phyloP scores from a whole-genome alignment of 2,113 vertebrate species.

The Camelus dromedarius region DNA sequence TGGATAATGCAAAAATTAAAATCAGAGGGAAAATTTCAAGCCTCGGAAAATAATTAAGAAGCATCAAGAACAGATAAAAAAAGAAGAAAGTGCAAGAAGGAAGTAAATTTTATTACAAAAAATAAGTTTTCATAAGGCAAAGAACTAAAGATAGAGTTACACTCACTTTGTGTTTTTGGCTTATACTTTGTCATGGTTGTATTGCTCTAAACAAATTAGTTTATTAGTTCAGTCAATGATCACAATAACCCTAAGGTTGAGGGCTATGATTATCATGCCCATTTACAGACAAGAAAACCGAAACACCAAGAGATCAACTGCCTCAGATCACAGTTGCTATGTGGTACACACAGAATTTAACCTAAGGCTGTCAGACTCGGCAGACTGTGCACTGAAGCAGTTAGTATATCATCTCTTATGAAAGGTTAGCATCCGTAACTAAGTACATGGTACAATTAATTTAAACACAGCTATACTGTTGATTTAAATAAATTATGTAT shows the following conservation, averaged over 20 bases:
- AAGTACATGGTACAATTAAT: neutral
- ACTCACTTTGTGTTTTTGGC: neutral
- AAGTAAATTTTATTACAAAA: constrained; percentile 15
- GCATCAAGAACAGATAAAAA: neutral
- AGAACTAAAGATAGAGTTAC: neutral
- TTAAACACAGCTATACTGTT: neutral
- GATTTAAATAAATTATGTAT: constrained; percentile 18
- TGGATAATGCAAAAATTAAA: constrained; percentile 20
- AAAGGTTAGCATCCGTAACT: neutral
- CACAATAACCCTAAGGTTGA: neutral
- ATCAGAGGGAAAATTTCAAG: neutral
- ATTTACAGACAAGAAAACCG: neutral
- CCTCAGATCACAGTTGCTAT: neutral
- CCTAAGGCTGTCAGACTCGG: neutral
- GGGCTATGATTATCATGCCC: neutral
- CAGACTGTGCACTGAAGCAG: neutral
- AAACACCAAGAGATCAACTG: neutral
- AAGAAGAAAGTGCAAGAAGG: neutral
- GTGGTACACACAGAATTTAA: neutral
- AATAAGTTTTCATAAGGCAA: neutral
- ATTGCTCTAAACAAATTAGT: neutral
- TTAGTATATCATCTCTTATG: neutral
- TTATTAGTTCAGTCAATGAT: constrained; percentile 15
- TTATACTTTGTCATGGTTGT: neutral
- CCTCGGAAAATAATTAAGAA: constrained; percentile 26